A percentile compares a stretch with the other conserved stretches of the same genome.
Evolutionary conservation across 2,888 invertebrate genomes (phyloP).

Genomic region (Melipona beecheii): DNA sequence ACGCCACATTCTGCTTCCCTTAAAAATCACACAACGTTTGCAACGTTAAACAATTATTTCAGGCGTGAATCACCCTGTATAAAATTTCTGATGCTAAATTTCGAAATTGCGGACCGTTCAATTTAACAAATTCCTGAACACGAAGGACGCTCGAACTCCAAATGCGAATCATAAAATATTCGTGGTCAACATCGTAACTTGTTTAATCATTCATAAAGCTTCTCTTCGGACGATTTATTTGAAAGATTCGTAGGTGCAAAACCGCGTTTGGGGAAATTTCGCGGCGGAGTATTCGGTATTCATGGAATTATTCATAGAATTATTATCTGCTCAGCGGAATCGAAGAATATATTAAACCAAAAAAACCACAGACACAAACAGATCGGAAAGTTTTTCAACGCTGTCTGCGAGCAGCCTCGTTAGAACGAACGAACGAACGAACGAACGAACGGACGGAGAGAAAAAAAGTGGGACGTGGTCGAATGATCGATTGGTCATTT

Average conservation of each 20-base stretch:
- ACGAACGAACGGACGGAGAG: background rate
- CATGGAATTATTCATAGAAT: background rate
- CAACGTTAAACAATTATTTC: no score
- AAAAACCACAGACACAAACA: no score
- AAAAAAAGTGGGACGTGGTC: slow-evolving; percentile 25
- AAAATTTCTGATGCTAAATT: no score
- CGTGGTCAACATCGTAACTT: background rate
- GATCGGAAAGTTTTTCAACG: background rate
- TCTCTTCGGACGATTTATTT: background rate
- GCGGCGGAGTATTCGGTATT: background rate
- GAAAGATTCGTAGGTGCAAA: background rate
- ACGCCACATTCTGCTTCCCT: no score
- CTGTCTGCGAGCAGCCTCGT: background rate
- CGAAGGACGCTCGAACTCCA: background rate
- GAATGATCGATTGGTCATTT: slow-evolving; percentile 44
- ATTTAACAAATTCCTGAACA: background rate
- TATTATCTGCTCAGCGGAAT: background rate
- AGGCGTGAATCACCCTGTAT: no score
- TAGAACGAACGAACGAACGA: background rate
- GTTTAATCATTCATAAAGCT: background rate
- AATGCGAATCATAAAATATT: background rate
- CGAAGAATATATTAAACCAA: slow-evolving; percentile 3
- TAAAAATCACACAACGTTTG: no score
- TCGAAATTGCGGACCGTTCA: background rate
- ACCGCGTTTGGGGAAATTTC: background rate